Evolutionary conservation across 2,113 vertebrate species (phyloP).

Genomic region (Microtus richardsoni): DNA sequence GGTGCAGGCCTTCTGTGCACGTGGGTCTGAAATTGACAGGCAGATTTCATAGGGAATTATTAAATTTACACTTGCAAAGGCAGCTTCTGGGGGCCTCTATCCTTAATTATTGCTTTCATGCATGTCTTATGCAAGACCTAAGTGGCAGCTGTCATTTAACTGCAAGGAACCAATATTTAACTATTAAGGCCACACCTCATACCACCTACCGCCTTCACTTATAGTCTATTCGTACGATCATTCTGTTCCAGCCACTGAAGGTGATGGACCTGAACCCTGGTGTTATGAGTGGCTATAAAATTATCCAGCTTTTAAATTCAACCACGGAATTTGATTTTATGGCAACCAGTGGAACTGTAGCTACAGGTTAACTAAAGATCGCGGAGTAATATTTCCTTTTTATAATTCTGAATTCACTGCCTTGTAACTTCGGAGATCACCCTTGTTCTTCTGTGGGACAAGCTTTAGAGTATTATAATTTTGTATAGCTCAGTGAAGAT

Average conservation of each 20-base stretch:
- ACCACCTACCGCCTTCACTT: neutral
- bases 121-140: neutral
- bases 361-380: conserved; percentile 79
- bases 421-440: conserved; percentile 66
- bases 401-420: conserved; percentile 59
- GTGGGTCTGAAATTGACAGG: neutral
- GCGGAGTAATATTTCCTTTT: conserved; percentile 74
- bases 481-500: conserved; percentile 12
- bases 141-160: neutral
- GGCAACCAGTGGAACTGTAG: conserved; percentile 65
- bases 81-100: neutral
- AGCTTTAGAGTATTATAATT: conserved; percentile 53
- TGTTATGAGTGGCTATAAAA: conserved; percentile 73
- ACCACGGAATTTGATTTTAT: conserved; percentile 78
- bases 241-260: conserved; percentile 36
- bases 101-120: neutral
- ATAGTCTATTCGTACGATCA: neutral
- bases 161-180: conserved; percentile 42
- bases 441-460: conserved; percentile 42
- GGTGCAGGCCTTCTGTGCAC: neutral
- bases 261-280: conserved; percentile 66
- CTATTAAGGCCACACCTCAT: neutral
- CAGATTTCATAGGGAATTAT: neutral
- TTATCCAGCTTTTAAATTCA: conserved; percentile 78
- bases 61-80: neutral